These are phyloP conservation scores for Drosophila kepulauana DNA, from an alignment of 1,140 invertebrate genomes.

Conservation along the genomic window DNA sequence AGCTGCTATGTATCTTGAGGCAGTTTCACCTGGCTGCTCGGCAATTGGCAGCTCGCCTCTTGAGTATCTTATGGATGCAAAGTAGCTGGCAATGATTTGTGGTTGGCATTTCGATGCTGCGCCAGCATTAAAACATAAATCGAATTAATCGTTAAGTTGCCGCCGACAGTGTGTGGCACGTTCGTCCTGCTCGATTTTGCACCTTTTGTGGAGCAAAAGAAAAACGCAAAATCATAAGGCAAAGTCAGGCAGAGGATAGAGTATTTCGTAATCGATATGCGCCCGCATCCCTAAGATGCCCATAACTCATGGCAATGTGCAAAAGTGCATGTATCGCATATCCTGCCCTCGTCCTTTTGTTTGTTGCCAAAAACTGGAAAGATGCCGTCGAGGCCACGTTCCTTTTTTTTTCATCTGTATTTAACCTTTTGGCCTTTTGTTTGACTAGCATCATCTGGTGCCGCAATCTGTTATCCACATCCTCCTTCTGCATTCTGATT, in stretches of 20 bases:
- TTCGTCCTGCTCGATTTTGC: constrained; percentile 62
- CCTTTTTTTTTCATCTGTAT: constrained; percentile 1
- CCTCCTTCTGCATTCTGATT: constrained; percentile 53
- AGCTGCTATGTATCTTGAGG: constrained; percentile 12
- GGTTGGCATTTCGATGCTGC: constrained; percentile 4
- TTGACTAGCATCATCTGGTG: constrained; percentile 70
- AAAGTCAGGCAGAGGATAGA: constrained; percentile 21
- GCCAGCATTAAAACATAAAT: constrained; percentile 59
- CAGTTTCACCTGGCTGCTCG: constrained; percentile 12
- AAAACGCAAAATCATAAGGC: constrained; percentile 72
- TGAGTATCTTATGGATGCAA: constrained; percentile 13
- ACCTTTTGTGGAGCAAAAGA: constrained; percentile 57
- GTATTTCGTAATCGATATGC: constrained; percentile 71
- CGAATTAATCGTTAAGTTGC: constrained; percentile 78
- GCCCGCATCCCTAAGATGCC: constrained; percentile 65
- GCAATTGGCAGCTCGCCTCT: neutral
- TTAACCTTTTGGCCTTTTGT: constrained; percentile 57
- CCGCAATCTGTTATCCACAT: constrained; percentile 78
- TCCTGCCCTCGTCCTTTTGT: constrained; percentile 68
- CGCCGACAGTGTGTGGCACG: constrained; percentile 68
- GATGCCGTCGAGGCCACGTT: constrained; percentile 39
- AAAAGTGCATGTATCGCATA: constrained; percentile 83
- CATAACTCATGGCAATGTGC: constrained; percentile 82
- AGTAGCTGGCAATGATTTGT: constrained; percentile 27
- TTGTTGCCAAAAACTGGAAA: constrained; percentile 55